Percentiles rank a stretch among this genome's conserved stretches.
phyloP scores from a whole-genome alignment of 2,797 vertebrate genomes.

The Luscinia megarhynchos region DNA sequence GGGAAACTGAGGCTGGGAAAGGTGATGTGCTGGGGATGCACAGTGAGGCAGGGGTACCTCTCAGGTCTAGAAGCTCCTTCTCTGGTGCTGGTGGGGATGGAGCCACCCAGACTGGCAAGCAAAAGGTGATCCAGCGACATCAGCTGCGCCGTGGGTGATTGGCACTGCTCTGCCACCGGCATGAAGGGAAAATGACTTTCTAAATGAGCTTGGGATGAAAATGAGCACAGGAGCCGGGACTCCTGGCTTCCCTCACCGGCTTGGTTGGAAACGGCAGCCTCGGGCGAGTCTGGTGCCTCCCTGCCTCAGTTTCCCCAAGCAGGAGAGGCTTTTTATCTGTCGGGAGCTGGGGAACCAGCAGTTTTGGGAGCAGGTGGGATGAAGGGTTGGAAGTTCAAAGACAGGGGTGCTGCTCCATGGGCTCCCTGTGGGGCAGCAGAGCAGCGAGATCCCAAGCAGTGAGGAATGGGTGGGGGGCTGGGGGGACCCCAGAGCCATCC shows the following conservation, averaged over 20 bases:
- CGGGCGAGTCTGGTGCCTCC: background rate
- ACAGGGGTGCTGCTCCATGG: fast-evolving
- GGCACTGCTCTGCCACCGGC: background rate
- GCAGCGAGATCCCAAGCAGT: fast-evolving
- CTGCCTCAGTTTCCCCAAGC: slow-evolving; percentile 14
- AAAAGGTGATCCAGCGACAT: fast-evolving
- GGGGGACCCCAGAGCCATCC: background rate
- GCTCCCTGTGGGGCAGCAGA: background rate
- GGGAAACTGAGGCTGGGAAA: slow-evolving; percentile 4
- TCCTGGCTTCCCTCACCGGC: fast-evolving
- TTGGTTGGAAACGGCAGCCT: background rate
- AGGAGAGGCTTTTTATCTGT: background rate
- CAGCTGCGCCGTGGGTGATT: fast-evolving
- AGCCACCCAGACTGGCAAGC: background rate
- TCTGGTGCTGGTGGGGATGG: background rate
- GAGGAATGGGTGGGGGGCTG: background rate
- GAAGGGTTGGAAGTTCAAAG: background rate
- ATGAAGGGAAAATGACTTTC: background rate
- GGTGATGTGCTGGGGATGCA: background rate
- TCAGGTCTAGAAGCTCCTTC: background rate
- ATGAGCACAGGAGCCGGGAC: background rate
- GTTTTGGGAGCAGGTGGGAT: background rate
- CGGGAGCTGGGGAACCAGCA: background rate
- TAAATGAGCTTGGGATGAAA: background rate
- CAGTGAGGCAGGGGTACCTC: fast-evolving